Conservation (phyloP, 2,797 vertebrate genomes). For the Lycodopsis pacificus region DNA sequence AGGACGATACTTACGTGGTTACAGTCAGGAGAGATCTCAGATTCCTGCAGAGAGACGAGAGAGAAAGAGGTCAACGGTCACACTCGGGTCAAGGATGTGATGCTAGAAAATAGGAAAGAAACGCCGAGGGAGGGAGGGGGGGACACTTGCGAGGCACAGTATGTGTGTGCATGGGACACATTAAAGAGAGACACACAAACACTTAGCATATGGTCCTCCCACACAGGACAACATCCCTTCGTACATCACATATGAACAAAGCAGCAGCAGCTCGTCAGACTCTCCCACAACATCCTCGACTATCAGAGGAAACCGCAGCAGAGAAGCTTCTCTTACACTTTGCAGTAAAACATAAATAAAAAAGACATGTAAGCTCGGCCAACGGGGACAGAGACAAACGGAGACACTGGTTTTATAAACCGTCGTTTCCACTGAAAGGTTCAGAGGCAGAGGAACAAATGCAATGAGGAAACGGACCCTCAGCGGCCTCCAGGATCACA, state of each 20-base stretch:
- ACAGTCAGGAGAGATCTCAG: slow-evolving; percentile 92
- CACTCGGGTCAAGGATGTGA: neutral
- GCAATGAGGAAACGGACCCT: slow-evolving; percentile 31
- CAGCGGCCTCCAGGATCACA: slow-evolving; percentile 13
- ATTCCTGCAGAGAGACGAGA: slow-evolving; percentile 85
- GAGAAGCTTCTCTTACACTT: slow-evolving; percentile 19
- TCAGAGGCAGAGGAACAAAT: slow-evolving; percentile 23
- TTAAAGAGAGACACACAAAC: neutral
- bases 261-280: slow-evolving; percentile 19
- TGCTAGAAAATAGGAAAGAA: too few relatives aligned
- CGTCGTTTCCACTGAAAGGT: slow-evolving; percentile 14
- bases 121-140: too few relatives aligned
- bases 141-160: too few relatives aligned
- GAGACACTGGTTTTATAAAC: slow-evolving; percentile 6
- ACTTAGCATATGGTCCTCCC: neutral
- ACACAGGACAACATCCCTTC: neutral
- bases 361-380: slow-evolving; percentile 36
- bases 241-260: slow-evolving; percentile 2
- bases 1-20: slow-evolving; percentile 90
- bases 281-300: slow-evolving; percentile 32
- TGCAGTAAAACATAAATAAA: neutral
- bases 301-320: slow-evolving; percentile 19
- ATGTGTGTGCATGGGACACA: neutral
- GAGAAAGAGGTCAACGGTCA: neutral
- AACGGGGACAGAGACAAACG: slow-evolving; percentile 18